Evolutionary conservation across 2,113 vertebrate genomes (phyloP), one percentile per base, ranked within the genome.

Genomic region (Larimichthys polyactis): DNA sequence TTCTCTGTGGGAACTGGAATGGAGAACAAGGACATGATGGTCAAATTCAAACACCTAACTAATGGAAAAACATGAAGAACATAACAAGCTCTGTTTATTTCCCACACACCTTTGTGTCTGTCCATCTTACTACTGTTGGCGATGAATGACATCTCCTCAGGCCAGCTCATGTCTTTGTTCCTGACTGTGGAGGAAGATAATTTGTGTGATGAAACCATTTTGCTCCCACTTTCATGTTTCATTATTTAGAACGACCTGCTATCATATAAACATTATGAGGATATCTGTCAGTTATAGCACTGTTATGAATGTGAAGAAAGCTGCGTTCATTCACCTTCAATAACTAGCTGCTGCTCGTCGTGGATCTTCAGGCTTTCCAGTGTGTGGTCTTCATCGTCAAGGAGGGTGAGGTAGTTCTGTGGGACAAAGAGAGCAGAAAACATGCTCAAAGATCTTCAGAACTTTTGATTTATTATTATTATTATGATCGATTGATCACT

Each of bases 151-250:
- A 99, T 99, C 87, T 99, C 98, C 79, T 99, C 98, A 9, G 98
- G 98, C 98, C 98, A 99, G 94, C 98, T 99, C 98, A 99, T 99
- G 93, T 99, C 98, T 96, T 99, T 99, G 94, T 99, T 99, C 54
- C 98, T 96, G 94, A 99, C 98, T 99, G 70, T 93, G 87, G 0
- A 27, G 4, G 92, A 93, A 3, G 90, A 94, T 44, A 89, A 49
- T 49, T 48, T n/a, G 1, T 49, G 11, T 55, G 29, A 77, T 57
- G 20, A 67, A 62, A 67, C 9, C 36, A 52, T 54, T 72, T 57
- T 3, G 4, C 12, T 24, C 4, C 1, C 11, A 60, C 22, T 22
- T 63, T 67, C 9, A 90, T 0, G 19, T 4, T 17, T 6, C 12
- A 8, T 22, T 63, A 43, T 12, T 75, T 20, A 70, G 8, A 79